A percentile compares a stretch with the other conserved stretches of the same genome.
These are phyloP conservation scores for Tipula helvola DNA, from an alignment of 2,888 invertebrate genomes.

Conservation along the genomic window DNA sequence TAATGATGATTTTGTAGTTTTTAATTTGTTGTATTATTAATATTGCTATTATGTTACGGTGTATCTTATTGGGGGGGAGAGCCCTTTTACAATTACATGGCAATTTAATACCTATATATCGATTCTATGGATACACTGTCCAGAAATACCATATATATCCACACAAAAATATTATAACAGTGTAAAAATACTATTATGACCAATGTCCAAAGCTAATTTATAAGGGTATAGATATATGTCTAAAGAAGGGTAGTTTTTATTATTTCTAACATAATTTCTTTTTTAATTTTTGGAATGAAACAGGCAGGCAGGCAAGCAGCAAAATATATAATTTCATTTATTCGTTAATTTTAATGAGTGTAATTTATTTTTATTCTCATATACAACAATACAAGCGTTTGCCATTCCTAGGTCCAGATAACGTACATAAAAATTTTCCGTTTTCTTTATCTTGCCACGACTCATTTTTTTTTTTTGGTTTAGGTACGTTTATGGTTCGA, in stretches of 20 bases:
- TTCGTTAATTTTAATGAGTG: conserved; percentile 10
- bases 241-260: background rate
- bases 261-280: background rate
- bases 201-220: conserved; percentile 4
- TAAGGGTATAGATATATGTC: background rate
- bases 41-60: background rate
- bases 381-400: background rate
- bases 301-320: background rate
- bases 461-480: background rate
- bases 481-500: background rate
- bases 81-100: background rate
- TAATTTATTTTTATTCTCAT: conserved; percentile 10
- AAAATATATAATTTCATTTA: conserved; percentile 9
- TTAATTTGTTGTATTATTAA: background rate
- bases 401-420: background rate
- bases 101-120: background rate
- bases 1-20: background rate
- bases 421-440: background rate
- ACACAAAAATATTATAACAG: background rate
- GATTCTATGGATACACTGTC: background rate
- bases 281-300: background rate
- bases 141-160: background rate
- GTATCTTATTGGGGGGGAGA: background rate
- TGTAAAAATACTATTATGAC: background rate
- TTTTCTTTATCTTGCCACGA: background rate